Conservation (phyloP, 2,888 invertebrate genomes). For the Rhagonycha lutea region DNA sequence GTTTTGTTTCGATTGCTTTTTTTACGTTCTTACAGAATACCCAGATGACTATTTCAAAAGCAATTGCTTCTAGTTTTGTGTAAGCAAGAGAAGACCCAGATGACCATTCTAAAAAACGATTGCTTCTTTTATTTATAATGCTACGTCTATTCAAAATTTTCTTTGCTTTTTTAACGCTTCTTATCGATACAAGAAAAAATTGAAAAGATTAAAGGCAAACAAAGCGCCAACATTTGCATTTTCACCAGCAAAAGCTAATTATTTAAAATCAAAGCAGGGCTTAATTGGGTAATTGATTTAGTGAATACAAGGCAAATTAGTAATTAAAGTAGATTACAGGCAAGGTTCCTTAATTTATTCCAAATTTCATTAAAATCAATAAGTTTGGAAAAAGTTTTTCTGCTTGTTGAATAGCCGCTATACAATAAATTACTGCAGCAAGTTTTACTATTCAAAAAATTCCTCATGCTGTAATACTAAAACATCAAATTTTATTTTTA, state of each 20-base stretch:
- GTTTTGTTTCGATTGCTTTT: background rate
- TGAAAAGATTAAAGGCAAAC: background rate
- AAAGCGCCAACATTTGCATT: background rate
- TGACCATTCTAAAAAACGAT: background rate
- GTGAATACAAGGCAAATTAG: background rate
- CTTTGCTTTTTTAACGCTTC: background rate
- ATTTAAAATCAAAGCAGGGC: background rate
- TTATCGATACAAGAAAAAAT: background rate
- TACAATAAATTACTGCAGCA: background rate
- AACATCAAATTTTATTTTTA: background rate
- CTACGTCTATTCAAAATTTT: background rate
- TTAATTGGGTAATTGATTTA: background rate
- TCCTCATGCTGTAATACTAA: background rate
- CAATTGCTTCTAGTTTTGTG: background rate
- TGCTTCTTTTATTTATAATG: background rate
- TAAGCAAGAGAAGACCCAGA: background rate
- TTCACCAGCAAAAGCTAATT: background rate
- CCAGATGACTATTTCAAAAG: background rate
- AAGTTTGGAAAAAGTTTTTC: background rate
- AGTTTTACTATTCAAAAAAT: background rate
- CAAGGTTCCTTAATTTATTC: background rate
- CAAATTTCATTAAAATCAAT: background rate
- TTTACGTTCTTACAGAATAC: background rate
- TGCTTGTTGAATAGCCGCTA: background rate
- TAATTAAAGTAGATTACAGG: background rate